These are phyloP conservation scores for Harpagoxenus sublaevis DNA, from an alignment of 2,888 invertebrate genomes.

Conservation along the genomic window DNA sequence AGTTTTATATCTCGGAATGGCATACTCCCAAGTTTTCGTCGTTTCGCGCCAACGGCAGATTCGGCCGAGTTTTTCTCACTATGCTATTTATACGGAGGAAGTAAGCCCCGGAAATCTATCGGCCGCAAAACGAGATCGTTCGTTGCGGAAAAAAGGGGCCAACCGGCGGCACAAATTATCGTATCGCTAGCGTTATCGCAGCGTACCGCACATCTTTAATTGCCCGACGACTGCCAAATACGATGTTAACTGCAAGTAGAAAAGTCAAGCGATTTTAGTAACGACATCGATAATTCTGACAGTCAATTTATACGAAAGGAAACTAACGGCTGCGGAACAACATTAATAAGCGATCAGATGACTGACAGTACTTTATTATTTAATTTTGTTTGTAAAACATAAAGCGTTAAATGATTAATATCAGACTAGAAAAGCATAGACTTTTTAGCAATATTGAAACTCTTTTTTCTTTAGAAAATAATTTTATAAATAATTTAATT, in stretches of 20 bases:
- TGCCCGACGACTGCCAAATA: conserved; percentile 20
- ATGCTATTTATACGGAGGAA: conserved; percentile 72
- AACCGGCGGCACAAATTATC: conserved; percentile 12
- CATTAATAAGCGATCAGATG: conserved; percentile 9
- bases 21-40: conserved; percentile 73
- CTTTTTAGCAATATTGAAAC: background rate
- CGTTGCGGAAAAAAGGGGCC: background rate
- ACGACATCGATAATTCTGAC: background rate
- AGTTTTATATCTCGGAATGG: conserved; percentile 76
- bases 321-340: background rate
- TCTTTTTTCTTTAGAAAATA: background rate
- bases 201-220: conserved; percentile 10
- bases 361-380: background rate
- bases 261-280: background rate
- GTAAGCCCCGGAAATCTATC: conserved; percentile 66
- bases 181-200: conserved; percentile 24
- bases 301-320: background rate
- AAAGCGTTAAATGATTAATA: background rate
- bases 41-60: conserved; percentile 73
- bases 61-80: conserved; percentile 71
- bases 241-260: background rate
- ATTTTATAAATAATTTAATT: conserved; percentile 14
- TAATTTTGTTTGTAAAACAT: background rate
- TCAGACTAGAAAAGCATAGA: background rate
- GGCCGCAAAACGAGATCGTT: conserved; percentile 51